phyloP scores from a whole-genome alignment of 2,797 vertebrate genomes.

The Uromys caudimaculatus region DNA sequence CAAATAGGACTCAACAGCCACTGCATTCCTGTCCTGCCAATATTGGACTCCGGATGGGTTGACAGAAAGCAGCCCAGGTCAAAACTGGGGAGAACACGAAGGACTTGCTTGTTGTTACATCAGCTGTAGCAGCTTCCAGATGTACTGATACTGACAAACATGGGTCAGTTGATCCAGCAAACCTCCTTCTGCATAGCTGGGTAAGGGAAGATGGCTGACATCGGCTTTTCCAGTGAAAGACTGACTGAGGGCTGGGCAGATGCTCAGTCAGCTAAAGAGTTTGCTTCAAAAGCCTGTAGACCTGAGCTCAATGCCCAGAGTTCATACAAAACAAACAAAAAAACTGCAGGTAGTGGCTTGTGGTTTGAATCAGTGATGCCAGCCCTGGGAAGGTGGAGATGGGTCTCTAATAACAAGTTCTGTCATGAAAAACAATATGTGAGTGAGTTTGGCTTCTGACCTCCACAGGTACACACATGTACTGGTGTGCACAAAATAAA shows the following conservation, averaged over 20 bases:
- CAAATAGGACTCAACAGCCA: too few relatives aligned
- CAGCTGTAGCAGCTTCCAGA: not conserved
- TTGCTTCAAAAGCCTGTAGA: not conserved
- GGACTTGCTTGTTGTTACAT: rapidly evolving
- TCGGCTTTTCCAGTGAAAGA: not conserved
- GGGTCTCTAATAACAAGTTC: not conserved
- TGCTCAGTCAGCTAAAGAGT: not conserved
- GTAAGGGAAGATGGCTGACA: rapidly evolving
- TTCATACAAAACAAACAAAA: not conserved
- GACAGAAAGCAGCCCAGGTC: not conserved
- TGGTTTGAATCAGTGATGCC: too few relatives aligned
- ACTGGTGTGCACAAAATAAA: not conserved
- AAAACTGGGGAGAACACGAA: not conserved
- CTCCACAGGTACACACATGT: not conserved
- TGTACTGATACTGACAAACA: not conserved
- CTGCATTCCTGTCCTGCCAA: not conserved
- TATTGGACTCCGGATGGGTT: not conserved
- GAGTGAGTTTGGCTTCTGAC: not conserved
- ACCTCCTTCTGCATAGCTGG: rapidly evolving
- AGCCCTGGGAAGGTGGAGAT: not conserved
- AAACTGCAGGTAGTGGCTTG: not conserved
- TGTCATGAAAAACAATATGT: not conserved
- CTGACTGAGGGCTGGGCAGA: not conserved
- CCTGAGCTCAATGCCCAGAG: not conserved
- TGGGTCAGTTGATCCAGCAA: not conserved